Evolutionary conservation across 2,113 vertebrate genomes (phyloP), one percentile per base, ranked within the genome.

Genomic region (Hystrix brachyura): DNA sequence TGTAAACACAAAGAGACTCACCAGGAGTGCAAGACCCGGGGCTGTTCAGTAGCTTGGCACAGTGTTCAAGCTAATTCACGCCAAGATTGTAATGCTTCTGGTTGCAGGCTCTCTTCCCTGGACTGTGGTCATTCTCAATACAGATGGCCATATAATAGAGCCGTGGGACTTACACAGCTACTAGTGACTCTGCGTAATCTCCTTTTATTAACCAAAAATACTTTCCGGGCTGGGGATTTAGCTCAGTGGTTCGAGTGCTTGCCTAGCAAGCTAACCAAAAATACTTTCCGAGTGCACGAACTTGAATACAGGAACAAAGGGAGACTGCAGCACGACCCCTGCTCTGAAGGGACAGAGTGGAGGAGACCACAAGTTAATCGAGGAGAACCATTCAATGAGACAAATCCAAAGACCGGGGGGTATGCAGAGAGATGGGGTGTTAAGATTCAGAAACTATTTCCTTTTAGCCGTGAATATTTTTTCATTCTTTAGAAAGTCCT

Each of bases 221-320:
- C 32, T 34, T 60, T n/a, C n/a, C n/a, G n/a, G n/a, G n/a, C n/a
- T n/a, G n/a, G n/a, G n/a, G n/a, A n/a, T n/a, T n/a, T n/a, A n/a
- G n/a, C n/a, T n/a, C n/a, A n/a, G n/a, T n/a, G n/a, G n/a, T n/a
- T n/a, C n/a, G n/a, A n/a, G n/a, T n/a, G n/a, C n/a, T n/a, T n/a
- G n/a, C n/a, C n/a, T n/a, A n/a, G n/a, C n/a, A n/a, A n/a, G n/a
- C 38, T 60, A 90, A 71, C 65, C 46, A 92, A 46, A 96, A 92
- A 2, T 23, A 32, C 27, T 34, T 60, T 55, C 5, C 27, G 25
- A 90, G 90, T 96, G 48, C 32, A 69, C 46, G 21, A 69, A n/a
- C 34, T 64, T 69, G 60, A 69, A 65, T 34, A 78, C 59, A 23
- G 46, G 76, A 65, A 23, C 55, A 21, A 90, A 62, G 48, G 21